Evolutionary conservation across 2,113 vertebrate genomes (phyloP).

Genomic region (human): DNA sequence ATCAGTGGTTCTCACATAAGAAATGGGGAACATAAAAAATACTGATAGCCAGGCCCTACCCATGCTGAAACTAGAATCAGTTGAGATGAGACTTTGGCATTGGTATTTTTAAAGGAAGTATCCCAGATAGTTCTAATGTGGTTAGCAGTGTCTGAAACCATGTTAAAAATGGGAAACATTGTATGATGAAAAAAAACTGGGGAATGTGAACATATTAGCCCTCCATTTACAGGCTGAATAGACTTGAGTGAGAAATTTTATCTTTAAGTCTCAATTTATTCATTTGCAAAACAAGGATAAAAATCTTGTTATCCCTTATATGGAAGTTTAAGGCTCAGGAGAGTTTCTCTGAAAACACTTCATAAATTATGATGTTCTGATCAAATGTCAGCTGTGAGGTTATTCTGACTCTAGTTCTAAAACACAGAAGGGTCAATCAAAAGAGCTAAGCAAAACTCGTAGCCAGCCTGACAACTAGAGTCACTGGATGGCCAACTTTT

Average conservation of each 20-base stretch:
- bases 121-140: neutral
- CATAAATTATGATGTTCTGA: neutral
- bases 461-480: neutral
- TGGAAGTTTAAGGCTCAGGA: neutral
- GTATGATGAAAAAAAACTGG: neutral
- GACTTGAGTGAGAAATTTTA: neutral
- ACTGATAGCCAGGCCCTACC: neutral
- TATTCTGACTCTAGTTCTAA: slow-evolving; percentile 31
- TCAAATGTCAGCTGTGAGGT: neutral
- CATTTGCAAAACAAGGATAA: slow-evolving; percentile 1
- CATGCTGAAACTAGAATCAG: neutral
- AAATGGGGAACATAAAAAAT: neutral
- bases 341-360: neutral
- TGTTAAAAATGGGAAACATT: neutral
- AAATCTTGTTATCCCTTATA: neutral
- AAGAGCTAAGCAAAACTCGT: neutral
- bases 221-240: neutral
- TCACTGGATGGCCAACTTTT: neutral
- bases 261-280: neutral
- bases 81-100: neutral
- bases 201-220: neutral
- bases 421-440: neutral
- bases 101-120: neutral
- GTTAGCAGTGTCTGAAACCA: neutral
- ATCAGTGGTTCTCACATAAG: neutral